Conservation (phyloP, 2,888 invertebrate species). For the Periphyllus acericola region DNA sequence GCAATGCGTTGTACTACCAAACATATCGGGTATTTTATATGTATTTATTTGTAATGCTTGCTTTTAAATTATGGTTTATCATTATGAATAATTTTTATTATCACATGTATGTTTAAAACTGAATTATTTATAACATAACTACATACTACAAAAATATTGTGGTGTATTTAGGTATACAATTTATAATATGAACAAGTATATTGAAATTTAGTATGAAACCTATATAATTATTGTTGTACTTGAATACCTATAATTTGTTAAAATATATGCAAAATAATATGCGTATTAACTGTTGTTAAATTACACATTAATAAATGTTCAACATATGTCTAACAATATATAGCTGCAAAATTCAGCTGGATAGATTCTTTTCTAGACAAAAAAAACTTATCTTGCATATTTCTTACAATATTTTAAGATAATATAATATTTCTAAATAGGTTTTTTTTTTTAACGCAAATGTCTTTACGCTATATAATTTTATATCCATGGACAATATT, state of each 20-base stretch:
- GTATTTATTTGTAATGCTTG: conserved; percentile 27
- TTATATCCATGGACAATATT: neutral
- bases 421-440: neutral
- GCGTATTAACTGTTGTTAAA: no score
- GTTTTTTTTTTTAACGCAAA: conserved; percentile 5
- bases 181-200: neutral
- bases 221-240: conserved; percentile 1
- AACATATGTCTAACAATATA: neutral
- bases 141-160: neutral
- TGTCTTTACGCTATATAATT: neutral
- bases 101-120: neutral
- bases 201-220: neutral
- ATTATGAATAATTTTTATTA: conserved; percentile 12
- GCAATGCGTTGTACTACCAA: conserved; percentile 14
- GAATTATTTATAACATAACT: neutral
- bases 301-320: no score
- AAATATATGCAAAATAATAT: no score
- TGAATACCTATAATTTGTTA: neutral
- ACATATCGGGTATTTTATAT: conserved; percentile 21
- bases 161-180: neutral
- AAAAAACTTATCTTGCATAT: no score
- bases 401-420: no score
- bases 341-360: neutral
- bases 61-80: conserved; percentile 19
- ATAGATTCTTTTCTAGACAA: no score